Base-by-base conservation (phyloP, 2,797 vertebrate genomes). In the Astyanax mexicanus region DNA sequence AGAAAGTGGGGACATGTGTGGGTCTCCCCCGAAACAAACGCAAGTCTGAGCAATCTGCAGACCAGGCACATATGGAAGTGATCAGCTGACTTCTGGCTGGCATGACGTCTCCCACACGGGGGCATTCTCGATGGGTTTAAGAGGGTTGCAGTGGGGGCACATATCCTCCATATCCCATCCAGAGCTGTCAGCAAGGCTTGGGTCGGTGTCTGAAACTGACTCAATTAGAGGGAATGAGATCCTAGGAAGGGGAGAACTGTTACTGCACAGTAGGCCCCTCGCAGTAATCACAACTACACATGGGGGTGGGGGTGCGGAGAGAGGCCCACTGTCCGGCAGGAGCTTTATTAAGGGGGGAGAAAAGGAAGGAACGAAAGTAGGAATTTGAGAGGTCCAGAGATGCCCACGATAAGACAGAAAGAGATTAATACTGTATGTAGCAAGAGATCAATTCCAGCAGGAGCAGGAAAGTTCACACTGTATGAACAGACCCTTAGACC, bases 1-100 rank as follows among this genome's bases (percentile, higher is more conserved):
- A 47, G 42, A 70, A 49, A 64, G 23, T 49, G 37, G 27, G 81
- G 61, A 74, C 51, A 67, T 40, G 49, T 75, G 49, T 72, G 77
- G 54, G 77, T 70, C 10, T 57, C 72, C 52, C 74, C 55, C 62
- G 66, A n/a, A n/a, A 62, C 57, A 57, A 57, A 52, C 25, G 65
- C 25, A 44, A 37, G 25, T 35, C 17, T 3, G 9, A 27, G 49
- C 27, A 75, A 47, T 54, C 23, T 44, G 60, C 25, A 13, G 23
- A 72, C 52, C 12, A 19, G 23, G 61, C 44, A n/a, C 83, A 84
- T 82, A 69, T 80, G 83, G 80, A 82, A 80, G 80, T 71, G 75
- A 78, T 84, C 80, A 78, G 64, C 60, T 65, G 32, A 49, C 72
- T 64, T 67, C 61, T 80, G 80, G 52, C 47, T 80, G 78, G 75